Base-by-base conservation (phyloP, 2,113 vertebrate species). In the Podiceps cristatus region DNA sequence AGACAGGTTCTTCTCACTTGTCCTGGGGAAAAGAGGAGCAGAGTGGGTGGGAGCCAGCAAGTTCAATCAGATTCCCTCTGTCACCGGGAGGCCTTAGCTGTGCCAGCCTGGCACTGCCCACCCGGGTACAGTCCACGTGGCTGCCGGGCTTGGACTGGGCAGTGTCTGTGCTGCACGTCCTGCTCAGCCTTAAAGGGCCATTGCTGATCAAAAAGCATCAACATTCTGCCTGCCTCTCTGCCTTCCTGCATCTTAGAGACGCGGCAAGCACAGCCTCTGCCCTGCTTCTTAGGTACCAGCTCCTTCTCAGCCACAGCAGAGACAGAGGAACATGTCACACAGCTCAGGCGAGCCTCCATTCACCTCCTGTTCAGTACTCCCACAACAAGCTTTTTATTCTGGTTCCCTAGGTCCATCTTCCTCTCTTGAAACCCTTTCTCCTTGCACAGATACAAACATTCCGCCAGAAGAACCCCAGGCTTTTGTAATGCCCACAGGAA, bases 151-250 rank as follows among this genome's bases (percentile, higher is more conserved):
- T 77, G 86, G 44, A 77, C 78, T 85, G 76, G 86, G 95, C 92
- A 95, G 76, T 44, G 35, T 78, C 91, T 64, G 8, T 0, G 27
- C 60, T 40, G 55, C 71, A 45, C 0, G 7, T 59, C 71, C 45
- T 23, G 45, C 86, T 94, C 71, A 71, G 91, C 91, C 94, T 97
- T 97, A 96, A 97, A 97, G 96, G 94, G 94, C 69, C 93, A 85
- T 5, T 78, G 53, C 94, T 85, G 45, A 68, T 17, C 40, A 18
- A 40, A 88, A 4, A 58, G 29, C 47, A 66, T 8, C 31, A 53
- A 42, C 63, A 63, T 20, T 22, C 78, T 62, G 50, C 31, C 24
- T 72, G 25, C 24, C 31, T 55, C 69, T 1, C 4, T 24, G 37
- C 72, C 71, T 80, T 78, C 27, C 63, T 69, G 47, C 37, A 62